Conservation (phyloP, 1,140 invertebrate genomes). For the Drosophila nikananu region DNA sequence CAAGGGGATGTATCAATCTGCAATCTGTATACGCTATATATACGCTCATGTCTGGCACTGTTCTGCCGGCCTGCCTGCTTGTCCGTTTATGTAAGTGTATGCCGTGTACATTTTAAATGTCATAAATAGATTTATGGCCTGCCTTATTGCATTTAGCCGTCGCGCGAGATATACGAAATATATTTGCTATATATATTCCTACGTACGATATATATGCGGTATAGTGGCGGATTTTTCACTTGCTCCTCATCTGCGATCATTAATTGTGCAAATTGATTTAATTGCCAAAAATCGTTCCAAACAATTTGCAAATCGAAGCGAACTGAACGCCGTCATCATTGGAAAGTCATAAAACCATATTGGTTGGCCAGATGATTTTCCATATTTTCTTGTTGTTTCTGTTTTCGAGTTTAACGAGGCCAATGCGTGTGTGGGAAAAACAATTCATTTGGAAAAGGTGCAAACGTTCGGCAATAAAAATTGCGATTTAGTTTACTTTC, state of each 20-base stretch:
- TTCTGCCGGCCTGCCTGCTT: slow-evolving; percentile 10
- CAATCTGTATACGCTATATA: slow-evolving; percentile 1
- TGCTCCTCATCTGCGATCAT: slow-evolving; percentile 46
- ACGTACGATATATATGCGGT: neutral
- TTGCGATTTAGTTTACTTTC: slow-evolving; percentile 31
- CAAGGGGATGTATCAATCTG: slow-evolving; percentile 25
- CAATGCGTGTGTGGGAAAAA: slow-evolving; percentile 36
- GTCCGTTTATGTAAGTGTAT: slow-evolving; percentile 47
- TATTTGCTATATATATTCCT: neutral
- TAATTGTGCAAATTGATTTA: slow-evolving; percentile 81
- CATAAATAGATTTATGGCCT: slow-evolving; percentile 78
- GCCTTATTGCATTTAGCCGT: slow-evolving; percentile 64
- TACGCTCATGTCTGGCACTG: slow-evolving; percentile 11
- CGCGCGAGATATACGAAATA: slow-evolving; percentile 22
- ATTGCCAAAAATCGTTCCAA: slow-evolving; percentile 69
- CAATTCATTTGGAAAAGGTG: slow-evolving; percentile 66
- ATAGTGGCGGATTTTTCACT: slow-evolving; percentile 17
- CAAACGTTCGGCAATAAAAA: slow-evolving; percentile 70
- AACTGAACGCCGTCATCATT: slow-evolving; percentile 45
- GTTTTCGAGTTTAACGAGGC: slow-evolving; percentile 6
- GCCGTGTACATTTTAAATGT: slow-evolving; percentile 75
- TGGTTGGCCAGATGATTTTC: slow-evolving; percentile 40
- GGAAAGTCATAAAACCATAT: slow-evolving; percentile 68
- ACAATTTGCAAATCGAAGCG: slow-evolving; percentile 50
- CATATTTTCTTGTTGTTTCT: slow-evolving; percentile 1